These are phyloP conservation scores for Papilio machaon DNA, from an alignment of 1,140 invertebrate genomes.

Conservation along the genomic window DNA sequence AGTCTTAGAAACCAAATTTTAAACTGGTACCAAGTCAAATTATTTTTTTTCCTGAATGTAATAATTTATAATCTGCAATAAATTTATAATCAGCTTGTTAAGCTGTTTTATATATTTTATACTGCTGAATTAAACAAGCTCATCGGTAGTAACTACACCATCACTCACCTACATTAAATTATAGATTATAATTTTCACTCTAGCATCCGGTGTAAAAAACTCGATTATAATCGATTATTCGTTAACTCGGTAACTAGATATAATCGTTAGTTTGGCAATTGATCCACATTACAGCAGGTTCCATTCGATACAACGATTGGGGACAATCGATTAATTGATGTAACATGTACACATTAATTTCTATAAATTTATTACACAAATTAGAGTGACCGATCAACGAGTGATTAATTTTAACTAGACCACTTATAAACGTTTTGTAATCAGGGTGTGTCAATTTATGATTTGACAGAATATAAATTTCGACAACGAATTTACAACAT, in stretches of 20 bases:
- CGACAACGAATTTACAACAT: background rate
- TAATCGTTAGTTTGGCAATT: conserved; percentile 54
- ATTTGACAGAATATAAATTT: background rate
- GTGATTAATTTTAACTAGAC: conserved; percentile 9
- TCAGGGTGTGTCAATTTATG: background rate
- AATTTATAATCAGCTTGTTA: background rate
- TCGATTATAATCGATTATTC: conserved; percentile 56
- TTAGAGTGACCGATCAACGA: conserved; percentile 12
- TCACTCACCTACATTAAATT: conserved; percentile 26
- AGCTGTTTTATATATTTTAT: background rate
- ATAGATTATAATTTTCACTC: conserved; percentile 44
- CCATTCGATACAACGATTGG: conserved; percentile 41
- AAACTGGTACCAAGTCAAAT: background rate
- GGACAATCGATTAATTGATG: conserved; percentile 39
- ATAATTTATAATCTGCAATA: background rate
- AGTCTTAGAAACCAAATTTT: background rate
- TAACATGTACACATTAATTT: conserved; percentile 33
- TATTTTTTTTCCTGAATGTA: background rate
- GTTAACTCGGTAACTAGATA: conserved; percentile 49
- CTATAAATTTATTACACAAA: conserved; percentile 23
- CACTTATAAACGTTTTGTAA: conserved; percentile 12
- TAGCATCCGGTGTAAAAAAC: conserved; percentile 53
- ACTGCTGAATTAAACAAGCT: background rate
- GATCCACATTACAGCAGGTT: conserved; percentile 45
- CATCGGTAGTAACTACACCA: background rate